Evolutionary conservation across 37 sponge, comb jelly and placozoan genomes (phyloP).

Genomic region (Corticium candelabrum): DNA sequence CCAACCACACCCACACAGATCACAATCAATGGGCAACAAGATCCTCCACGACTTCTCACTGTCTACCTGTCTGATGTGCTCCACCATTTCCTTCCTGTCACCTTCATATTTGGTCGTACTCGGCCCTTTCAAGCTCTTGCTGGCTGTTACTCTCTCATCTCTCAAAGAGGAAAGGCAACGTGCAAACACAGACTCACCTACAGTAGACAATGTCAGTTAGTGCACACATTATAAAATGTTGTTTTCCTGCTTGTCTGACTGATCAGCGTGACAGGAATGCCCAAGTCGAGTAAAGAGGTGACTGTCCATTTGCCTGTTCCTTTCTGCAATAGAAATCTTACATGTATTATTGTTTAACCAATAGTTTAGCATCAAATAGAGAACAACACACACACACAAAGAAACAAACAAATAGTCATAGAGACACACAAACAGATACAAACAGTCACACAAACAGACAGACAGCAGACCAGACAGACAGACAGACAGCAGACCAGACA

Average conservation of each 20-base stretch:
- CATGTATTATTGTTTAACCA: too few species aligned
- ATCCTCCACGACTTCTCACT: background rate
- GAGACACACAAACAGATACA: too few species aligned
- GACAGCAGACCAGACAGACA: background rate
- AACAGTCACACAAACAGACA: too few species aligned
- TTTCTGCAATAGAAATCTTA: conserved; percentile 31
- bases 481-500: too few species aligned
- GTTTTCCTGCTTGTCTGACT: conserved; percentile 36
- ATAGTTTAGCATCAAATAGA: too few species aligned
- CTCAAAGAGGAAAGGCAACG: conserved; percentile 44
- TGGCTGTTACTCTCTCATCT: conserved; percentile 72
- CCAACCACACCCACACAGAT: too few species aligned
- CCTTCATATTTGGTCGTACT: conserved; percentile 25
- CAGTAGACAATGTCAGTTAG: background rate
- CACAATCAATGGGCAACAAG: too few species aligned
- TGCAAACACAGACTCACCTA: conserved; percentile 96
- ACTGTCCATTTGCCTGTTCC: conserved; percentile 99
- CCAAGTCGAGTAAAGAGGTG: conserved; percentile 88
- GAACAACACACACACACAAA: too few species aligned
- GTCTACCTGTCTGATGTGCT: conserved; percentile 72
- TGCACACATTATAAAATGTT: background rate
- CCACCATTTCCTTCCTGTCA: conserved; percentile 63
- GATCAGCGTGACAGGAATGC: conserved; percentile 94
- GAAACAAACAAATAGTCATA: too few species aligned
- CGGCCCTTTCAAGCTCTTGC: conserved; percentile 63